Evolutionary conservation across 2,113 vertebrate species (phyloP).

Genomic region (Osmerus eperlanus): DNA sequence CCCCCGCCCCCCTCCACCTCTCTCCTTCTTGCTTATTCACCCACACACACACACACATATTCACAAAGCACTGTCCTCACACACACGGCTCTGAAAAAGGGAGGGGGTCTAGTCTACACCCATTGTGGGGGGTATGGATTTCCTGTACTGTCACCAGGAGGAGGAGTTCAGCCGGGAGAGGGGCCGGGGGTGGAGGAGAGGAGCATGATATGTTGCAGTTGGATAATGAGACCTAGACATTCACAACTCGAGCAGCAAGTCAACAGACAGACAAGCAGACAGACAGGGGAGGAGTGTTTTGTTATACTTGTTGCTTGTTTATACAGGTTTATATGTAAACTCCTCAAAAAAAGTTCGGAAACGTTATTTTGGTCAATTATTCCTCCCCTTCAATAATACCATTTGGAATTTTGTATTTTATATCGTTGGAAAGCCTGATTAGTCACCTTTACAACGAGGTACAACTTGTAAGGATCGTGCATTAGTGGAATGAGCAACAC

Average conservation of each 20-base stretch:
- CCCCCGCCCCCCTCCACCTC: no score
- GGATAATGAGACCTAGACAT: no score
- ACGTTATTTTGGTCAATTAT: no score
- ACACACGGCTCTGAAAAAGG: constrained; percentile 41
- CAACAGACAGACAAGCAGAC: background rate
- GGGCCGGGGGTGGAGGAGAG: constrained; percentile 13
- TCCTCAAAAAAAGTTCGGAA: no score
- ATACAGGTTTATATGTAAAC: no score
- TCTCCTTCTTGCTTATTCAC: background rate
- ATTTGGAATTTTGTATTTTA: no score
- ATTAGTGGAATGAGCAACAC: no score
- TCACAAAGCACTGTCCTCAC: constrained; percentile 2
- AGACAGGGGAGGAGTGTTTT: background rate
- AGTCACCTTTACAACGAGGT: no score
- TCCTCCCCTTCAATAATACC: no score
- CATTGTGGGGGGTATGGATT: constrained; percentile 56
- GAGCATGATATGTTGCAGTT: background rate
- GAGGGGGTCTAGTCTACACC: constrained; percentile 30
- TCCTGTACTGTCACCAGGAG: constrained; percentile 43
- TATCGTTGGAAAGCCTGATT: no score
- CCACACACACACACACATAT: background rate
- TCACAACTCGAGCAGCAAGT: constrained; percentile 16
- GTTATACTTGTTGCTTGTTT: background rate
- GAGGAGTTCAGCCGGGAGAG: constrained; percentile 1
- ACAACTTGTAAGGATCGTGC: no score